Evolutionary conservation across 2,888 invertebrate species (phyloP).

Genomic region (Dermolepida albohirtum): DNA sequence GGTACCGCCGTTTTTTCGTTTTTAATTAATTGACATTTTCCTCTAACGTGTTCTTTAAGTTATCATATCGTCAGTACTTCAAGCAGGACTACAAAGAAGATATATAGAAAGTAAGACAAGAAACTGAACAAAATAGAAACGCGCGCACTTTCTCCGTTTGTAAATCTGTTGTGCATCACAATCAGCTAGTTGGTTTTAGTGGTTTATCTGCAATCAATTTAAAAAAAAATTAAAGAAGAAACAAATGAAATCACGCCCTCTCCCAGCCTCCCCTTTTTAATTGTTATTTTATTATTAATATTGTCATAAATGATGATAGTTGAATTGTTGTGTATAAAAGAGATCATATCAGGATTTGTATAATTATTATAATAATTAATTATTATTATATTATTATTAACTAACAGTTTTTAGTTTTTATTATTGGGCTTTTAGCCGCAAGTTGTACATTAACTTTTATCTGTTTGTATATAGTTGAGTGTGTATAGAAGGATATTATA

Average conservation of each 20-base stretch:
- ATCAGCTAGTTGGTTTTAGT: slow-evolving; percentile 41
- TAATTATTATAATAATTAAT: slow-evolving; percentile 56
- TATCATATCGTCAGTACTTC: neutral
- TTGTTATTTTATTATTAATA: slow-evolving; percentile 61
- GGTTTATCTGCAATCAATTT: slow-evolving; percentile 37
- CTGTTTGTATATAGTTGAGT: slow-evolving; percentile 68
- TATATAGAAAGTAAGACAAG: slow-evolving; percentile 9
- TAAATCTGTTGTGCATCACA: slow-evolving; percentile 55
- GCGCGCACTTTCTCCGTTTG: slow-evolving; percentile 55
- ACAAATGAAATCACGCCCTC: neutral
- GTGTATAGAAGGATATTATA: slow-evolving; percentile 66
- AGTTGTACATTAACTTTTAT: slow-evolving; percentile 64
- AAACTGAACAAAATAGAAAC: slow-evolving; percentile 45
- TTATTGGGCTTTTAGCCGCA: slow-evolving; percentile 59
- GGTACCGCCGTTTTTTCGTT: too few species aligned
- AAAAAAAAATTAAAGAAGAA: neutral
- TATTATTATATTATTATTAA: slow-evolving; percentile 54
- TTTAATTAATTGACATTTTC: too few species aligned
- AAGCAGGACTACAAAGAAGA: slow-evolving; percentile 11
- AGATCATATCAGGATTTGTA: slow-evolving; percentile 65
- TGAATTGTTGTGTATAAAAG: slow-evolving; percentile 64
- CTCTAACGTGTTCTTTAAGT: too few species aligned
- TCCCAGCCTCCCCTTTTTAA: slow-evolving; percentile 43
- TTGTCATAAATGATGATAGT: slow-evolving; percentile 54
- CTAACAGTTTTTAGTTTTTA: slow-evolving; percentile 49